These are phyloP conservation scores for Onthophagus sagittarius DNA, from an alignment of 2,888 invertebrate species.

Conservation along the genomic window DNA sequence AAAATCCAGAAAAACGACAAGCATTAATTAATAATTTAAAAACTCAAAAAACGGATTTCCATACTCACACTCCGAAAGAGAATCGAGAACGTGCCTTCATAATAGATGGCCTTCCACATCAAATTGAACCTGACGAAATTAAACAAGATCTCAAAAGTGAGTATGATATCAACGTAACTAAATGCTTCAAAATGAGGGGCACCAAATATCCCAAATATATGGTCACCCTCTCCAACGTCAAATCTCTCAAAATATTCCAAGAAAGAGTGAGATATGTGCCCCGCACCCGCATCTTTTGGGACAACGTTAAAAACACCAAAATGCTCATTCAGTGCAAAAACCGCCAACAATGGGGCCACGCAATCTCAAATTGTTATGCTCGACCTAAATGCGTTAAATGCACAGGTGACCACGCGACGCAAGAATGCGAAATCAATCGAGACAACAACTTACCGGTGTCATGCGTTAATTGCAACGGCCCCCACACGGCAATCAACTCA, in stretches of 20 bases:
- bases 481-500: constrained; percentile 18
- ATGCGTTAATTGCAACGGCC: constrained; percentile 17
- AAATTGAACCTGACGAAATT: neutral
- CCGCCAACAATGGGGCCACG: constrained; percentile 23
- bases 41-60: neutral
- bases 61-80: neutral
- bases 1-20: too few relatives aligned
- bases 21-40: neutral
- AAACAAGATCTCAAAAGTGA: neutral
- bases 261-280: neutral
- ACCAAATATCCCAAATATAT: constrained; percentile 1
- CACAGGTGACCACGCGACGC: constrained; percentile 9
- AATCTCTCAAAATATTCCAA: neutral
- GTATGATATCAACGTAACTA: neutral
- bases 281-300: neutral
- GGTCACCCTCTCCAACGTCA: neutral
- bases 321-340: constrained; percentile 18
- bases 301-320: neutral
- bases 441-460: constrained; percentile 10
- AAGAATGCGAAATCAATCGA: constrained; percentile 9
- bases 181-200: neutral
- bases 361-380: constrained; percentile 12
- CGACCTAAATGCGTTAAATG: constrained; percentile 17
- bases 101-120: constrained; percentile 2
- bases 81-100: neutral